These are phyloP conservation scores for Rhamphomyia laevipes DNA, from an alignment of 2,888 invertebrate genomes.

Conservation along the genomic window DNA sequence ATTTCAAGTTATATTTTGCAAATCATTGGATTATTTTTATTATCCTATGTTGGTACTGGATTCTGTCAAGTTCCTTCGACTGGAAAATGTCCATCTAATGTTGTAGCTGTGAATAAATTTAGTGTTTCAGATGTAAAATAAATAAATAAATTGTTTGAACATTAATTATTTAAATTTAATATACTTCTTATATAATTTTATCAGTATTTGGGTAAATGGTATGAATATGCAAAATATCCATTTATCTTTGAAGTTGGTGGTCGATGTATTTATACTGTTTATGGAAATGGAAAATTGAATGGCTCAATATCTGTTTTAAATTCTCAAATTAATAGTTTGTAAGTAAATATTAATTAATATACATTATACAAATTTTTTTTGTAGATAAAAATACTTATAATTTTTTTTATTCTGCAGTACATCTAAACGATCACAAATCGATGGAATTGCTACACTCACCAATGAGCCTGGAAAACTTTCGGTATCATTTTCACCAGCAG, in stretches of 20 bases:
- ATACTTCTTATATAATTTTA: conserved; percentile 1
- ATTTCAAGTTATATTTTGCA: too few relatives aligned
- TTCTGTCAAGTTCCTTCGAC: conserved; percentile 44
- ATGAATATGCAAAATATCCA: conserved; percentile 60
- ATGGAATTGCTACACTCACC: conserved; percentile 16
- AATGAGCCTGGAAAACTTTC: conserved; percentile 17
- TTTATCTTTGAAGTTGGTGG: conserved; percentile 57
- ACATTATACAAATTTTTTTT: background rate
- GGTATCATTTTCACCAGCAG: conserved; percentile 17
- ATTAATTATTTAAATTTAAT: background rate
- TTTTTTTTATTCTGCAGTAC: conserved; percentile 11
- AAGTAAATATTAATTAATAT: conserved; percentile 24
- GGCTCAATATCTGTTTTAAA: conserved; percentile 40
- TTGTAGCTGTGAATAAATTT: conserved; percentile 46
- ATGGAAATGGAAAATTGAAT: conserved; percentile 35
- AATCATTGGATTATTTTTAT: too few relatives aligned
- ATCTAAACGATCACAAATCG: conserved; percentile 14
- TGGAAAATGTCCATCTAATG: conserved; percentile 46
- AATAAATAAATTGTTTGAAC: conserved; percentile 6
- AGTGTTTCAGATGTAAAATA: conserved; percentile 33
- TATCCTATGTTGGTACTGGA: too few relatives aligned
- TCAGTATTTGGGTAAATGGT: conserved; percentile 63
- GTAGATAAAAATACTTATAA: too few relatives aligned
- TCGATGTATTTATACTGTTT: conserved; percentile 56
- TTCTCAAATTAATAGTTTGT: conserved; percentile 38